These are phyloP conservation scores for Piscicola geometra DNA, from an alignment of 2,888 invertebrate genomes.

Conservation along the genomic window DNA sequence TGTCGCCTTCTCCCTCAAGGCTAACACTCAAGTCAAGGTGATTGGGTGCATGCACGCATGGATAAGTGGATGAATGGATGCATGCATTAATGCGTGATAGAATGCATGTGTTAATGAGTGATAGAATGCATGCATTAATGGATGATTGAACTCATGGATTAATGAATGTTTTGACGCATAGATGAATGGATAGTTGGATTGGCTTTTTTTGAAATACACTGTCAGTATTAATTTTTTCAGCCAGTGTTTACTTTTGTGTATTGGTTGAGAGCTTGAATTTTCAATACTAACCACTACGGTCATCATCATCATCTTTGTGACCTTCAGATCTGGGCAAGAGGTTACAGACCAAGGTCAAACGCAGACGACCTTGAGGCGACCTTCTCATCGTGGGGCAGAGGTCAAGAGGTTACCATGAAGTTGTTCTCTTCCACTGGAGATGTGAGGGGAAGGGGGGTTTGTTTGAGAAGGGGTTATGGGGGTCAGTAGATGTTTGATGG, in stretches of 20 bases:
- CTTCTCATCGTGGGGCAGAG: constrained; percentile 1
- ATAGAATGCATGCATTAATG: background rate
- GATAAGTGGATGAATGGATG: constrained; percentile 1
- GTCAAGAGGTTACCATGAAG: background rate
- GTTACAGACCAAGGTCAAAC: background rate
- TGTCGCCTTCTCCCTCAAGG: constrained; percentile 31
- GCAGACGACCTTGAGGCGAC: background rate
- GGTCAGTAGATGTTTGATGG: too few relatives aligned
- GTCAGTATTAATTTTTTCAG: too few relatives aligned
- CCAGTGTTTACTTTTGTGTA: too few relatives aligned
- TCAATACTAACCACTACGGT: background rate
- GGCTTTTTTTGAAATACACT: too few relatives aligned
- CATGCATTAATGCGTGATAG: background rate
- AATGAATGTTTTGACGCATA: too few relatives aligned
- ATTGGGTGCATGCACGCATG: too few relatives aligned
- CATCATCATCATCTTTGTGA: background rate
- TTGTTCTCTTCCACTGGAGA: background rate
- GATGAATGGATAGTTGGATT: too few relatives aligned
- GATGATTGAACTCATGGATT: background rate
- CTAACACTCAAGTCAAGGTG: constrained; percentile 36
- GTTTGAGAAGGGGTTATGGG: too few relatives aligned
- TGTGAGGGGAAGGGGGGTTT: background rate
- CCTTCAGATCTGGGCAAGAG: constrained; percentile 5
- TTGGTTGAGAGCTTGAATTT: background rate
- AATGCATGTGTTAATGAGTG: background rate